phyloP scores from a whole-genome alignment of 1,140 invertebrate species.

The Brachionus calyciflorus region DNA sequence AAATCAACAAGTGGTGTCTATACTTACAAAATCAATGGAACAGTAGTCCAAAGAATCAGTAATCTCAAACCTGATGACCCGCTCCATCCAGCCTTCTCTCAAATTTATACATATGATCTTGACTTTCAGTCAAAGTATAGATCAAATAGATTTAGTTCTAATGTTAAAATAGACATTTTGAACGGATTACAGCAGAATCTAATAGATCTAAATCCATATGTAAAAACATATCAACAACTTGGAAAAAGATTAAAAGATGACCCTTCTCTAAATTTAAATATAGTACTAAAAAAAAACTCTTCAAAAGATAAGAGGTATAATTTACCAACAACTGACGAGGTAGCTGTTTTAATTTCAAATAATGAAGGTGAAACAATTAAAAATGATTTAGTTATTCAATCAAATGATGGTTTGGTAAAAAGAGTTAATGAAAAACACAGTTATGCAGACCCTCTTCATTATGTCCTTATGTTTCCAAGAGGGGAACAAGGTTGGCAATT shows the following conservation, averaged over 20 bases:
- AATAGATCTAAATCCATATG: background rate
- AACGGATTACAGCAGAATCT: background rate
- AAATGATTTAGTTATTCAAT: background rate
- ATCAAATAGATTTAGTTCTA: background rate
- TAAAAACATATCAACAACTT: background rate
- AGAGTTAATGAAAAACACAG: background rate
- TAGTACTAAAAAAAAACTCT: background rate
- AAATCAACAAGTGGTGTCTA: background rate
- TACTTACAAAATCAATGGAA: background rate
- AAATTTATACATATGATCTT: background rate
- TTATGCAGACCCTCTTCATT: constrained; percentile 9
- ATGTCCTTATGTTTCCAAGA: constrained; percentile 7
- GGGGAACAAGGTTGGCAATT: constrained; percentile 16
- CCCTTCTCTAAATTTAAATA: background rate
- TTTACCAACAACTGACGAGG: constrained; percentile 53
- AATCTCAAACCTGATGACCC: background rate
- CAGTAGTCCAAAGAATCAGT: background rate
- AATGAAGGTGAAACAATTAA: constrained; percentile 45
- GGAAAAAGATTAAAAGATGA: background rate
- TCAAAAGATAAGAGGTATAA: constrained; percentile 53
- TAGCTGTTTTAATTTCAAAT: constrained; percentile 54
- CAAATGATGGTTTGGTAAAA: background rate
- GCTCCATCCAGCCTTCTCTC: background rate
- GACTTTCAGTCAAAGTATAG: background rate
- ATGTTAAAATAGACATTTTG: background rate